A percentile compares a stretch with the other conserved stretches of the same genome.
phyloP scores from a whole-genome alignment of 2,888 invertebrate species.

The Metopia argyrocephala region DNA sequence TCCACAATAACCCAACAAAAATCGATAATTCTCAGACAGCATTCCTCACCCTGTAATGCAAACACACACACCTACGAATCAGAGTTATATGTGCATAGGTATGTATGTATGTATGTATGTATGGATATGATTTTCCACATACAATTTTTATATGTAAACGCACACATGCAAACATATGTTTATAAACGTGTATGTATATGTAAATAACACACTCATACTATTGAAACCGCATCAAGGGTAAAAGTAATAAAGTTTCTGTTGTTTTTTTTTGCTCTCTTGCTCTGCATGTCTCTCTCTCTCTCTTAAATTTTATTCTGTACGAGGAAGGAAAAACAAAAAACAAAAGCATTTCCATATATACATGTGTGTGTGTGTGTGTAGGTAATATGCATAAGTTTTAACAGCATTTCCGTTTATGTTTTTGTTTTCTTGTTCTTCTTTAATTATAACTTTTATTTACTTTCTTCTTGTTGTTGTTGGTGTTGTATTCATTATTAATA shows the following conservation, averaged over 20 bases:
- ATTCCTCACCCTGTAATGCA: slow-evolving; percentile 62
- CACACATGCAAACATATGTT: slow-evolving; percentile 6
- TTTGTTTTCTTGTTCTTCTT: slow-evolving; percentile 61
- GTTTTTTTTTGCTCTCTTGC: slow-evolving; percentile 25
- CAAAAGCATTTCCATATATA: slow-evolving; percentile 13
- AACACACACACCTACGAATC: slow-evolving; percentile 39
- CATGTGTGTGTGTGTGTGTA: slow-evolving; percentile 10
- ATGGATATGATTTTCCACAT: slow-evolving; percentile 65
- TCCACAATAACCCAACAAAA: slow-evolving; percentile 56
- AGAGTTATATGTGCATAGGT: background rate
- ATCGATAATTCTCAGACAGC: slow-evolving; percentile 63
- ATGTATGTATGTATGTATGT: too few species aligned
- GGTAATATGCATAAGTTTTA: slow-evolving; percentile 55
- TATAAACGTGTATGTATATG: too few species aligned
- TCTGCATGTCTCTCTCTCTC: background rate
- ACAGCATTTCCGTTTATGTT: slow-evolving; percentile 60
- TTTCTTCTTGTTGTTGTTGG: slow-evolving; percentile 6
- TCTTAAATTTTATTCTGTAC: background rate
- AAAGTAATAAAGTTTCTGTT: slow-evolving; percentile 58
- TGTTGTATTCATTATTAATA: slow-evolving; percentile 17
- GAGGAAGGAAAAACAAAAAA: background rate
- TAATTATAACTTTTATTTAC: slow-evolving; percentile 12
- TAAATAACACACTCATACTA: background rate
- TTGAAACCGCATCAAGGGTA: slow-evolving; percentile 61
- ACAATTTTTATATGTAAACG: slow-evolving; percentile 5